phyloP scores from a whole-genome alignment of 2,888 invertebrate species.

The Lycocerus yunnanus region DNA sequence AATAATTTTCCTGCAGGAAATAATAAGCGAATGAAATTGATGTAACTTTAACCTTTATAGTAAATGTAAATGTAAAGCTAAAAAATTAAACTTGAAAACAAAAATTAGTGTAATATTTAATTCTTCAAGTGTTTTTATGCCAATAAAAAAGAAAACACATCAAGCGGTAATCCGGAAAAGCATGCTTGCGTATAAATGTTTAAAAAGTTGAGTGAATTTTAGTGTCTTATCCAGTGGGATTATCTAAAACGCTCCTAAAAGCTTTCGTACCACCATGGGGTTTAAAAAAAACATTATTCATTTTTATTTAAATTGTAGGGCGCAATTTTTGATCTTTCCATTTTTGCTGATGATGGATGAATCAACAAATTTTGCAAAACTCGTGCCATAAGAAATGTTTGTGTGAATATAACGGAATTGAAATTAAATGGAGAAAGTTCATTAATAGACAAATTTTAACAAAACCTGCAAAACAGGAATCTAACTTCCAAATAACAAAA shows the following conservation, averaged over 20 bases:
- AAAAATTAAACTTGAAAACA: not conserved
- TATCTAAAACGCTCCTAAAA: not conserved
- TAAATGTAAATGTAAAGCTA: not conserved
- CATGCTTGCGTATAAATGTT: not conserved
- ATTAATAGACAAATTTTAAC: not conserved
- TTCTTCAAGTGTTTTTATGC: not conserved
- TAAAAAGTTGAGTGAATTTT: not conserved
- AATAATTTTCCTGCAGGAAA: not conserved
- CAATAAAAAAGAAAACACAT: not conserved
- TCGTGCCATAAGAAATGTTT: not conserved
- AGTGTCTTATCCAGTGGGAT: not conserved
- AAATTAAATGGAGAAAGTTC: not conserved
- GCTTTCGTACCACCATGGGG: not conserved
- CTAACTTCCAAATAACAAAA: not conserved
- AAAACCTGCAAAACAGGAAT: not conserved
- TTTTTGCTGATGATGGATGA: not conserved
- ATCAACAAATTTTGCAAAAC: not conserved
- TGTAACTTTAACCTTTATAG: not conserved
- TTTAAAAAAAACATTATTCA: not conserved
- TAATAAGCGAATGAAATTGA: not conserved
- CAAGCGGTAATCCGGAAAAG: not conserved
- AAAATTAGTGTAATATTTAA: not conserved
- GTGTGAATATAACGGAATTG: not conserved
- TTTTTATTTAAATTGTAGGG: not conserved
- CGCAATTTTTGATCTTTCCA: not conserved